phyloP scores from a whole-genome alignment of 2,113 vertebrate genomes.

The Periophthalmodon schlosseri region DNA sequence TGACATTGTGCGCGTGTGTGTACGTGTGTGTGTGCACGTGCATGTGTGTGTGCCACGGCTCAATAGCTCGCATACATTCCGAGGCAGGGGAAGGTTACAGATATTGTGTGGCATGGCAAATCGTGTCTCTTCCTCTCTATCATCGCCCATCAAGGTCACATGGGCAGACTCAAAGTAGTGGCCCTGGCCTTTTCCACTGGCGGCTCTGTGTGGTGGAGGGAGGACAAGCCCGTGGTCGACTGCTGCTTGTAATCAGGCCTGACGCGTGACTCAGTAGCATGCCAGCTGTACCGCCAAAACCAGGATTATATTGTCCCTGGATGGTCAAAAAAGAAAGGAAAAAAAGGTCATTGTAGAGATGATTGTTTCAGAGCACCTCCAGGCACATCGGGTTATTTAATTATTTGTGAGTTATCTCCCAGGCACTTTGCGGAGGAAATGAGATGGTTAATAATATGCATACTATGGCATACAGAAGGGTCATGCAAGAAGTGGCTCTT shows the following conservation, averaged over 20 bases:
- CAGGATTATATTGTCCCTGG: conserved; percentile 71
- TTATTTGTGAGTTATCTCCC: conserved; percentile 41
- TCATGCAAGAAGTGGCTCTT: conserved; percentile 25
- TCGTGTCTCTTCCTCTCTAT: conserved; percentile 74
- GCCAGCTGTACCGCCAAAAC: conserved; percentile 73
- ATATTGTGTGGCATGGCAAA: conserved; percentile 73
- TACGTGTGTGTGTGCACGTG: conserved; percentile 47
- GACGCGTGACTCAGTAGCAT: conserved; percentile 82
- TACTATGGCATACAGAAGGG: conserved; percentile 8
- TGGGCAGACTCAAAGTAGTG: conserved; percentile 72
- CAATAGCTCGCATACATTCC: conserved; percentile 49
- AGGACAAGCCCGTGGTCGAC: conserved; percentile 68
- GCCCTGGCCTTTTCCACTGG: conserved; percentile 75
- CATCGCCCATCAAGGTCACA: conserved; percentile 78
- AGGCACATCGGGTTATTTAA: conserved; percentile 52
- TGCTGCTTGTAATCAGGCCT: conserved; percentile 80
- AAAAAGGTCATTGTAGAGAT: conserved; percentile 75
- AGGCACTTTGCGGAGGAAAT: conserved; percentile 42
- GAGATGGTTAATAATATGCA: conserved; percentile 38
- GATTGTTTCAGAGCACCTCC: conserved; percentile 64
- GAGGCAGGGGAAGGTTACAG: conserved; percentile 68
- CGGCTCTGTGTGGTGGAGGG: conserved; percentile 71
- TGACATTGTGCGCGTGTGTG: conserved; percentile 45
- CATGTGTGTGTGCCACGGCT: conserved; percentile 58
- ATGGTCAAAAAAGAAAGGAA: conserved; percentile 54